Percentiles rank a stretch among this genome's conserved stretches.
These are phyloP conservation scores for Zoanthus gigantus DNA, from an alignment of 92 coral and sea anemone species.

Conservation along the genomic window DNA sequence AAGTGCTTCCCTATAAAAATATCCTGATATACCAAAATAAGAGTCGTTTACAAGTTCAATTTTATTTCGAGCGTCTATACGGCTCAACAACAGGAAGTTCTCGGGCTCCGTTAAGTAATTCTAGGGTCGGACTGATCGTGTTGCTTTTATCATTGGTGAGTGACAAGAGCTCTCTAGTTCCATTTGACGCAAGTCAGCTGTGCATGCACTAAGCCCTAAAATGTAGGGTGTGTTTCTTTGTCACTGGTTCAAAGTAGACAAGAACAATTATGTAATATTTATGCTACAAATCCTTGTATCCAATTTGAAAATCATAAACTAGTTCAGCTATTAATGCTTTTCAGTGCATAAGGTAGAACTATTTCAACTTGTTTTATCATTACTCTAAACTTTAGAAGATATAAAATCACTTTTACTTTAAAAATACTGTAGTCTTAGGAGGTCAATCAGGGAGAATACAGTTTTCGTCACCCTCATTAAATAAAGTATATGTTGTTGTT, in stretches of 20 bases:
- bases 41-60: background rate
- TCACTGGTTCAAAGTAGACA: too few relatives aligned
- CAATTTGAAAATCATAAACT: too few relatives aligned
- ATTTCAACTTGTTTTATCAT: too few relatives aligned
- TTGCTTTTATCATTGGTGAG: background rate
- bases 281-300: background rate
- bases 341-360: too few relatives aligned
- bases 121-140: background rate
- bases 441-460: too few relatives aligned
- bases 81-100: conserved; percentile 39
- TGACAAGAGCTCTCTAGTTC: conserved; percentile 2
- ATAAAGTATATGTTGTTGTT: too few relatives aligned
- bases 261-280: too few relatives aligned
- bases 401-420: too few relatives aligned
- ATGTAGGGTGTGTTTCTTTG: background rate
- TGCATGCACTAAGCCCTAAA: conserved; percentile 3
- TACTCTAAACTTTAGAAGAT: too few relatives aligned
- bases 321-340: too few relatives aligned
- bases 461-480: too few relatives aligned
- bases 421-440: too few relatives aligned
- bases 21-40: conserved; percentile 17
- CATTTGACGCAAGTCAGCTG: conserved; percentile 22
- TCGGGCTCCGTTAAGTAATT: conserved; percentile 16
- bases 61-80: conserved; percentile 34
- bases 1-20: conserved; percentile 45